phyloP scores from a whole-genome alignment of 2,888 invertebrate species.

The Koerneria pararmatus region DNA sequence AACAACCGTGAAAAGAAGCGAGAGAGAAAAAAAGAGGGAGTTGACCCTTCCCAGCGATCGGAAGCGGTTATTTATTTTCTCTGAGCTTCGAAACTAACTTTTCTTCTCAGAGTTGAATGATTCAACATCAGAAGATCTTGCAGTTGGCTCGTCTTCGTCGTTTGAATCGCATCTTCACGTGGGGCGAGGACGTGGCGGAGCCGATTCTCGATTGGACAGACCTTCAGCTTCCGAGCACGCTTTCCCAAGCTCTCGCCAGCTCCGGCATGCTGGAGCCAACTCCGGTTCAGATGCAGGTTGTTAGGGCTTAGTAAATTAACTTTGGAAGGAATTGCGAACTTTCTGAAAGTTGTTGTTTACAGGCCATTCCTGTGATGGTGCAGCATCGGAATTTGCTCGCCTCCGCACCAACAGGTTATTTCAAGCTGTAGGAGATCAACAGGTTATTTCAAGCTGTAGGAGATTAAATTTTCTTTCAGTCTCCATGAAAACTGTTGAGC shows the following conservation, averaged over 20 bases:
- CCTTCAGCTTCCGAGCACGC: conserved; percentile 13
- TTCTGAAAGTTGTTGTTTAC: neutral
- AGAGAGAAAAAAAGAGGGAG: too few relatives aligned
- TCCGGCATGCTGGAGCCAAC: conserved; percentile 72
- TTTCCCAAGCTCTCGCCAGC: conserved; percentile 64
- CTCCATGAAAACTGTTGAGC: neutral
- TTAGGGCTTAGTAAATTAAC: too few relatives aligned
- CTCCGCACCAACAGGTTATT: conserved; percentile 82
- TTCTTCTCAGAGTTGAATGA: too few relatives aligned
- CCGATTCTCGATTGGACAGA: conserved; percentile 49
- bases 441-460: too few relatives aligned
- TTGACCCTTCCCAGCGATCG: too few relatives aligned
- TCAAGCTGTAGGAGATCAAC: too few relatives aligned
- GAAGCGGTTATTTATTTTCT: too few relatives aligned
- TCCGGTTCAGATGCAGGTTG: conserved; percentile 79
- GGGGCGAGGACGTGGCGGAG: conserved; percentile 52
- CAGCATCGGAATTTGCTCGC: conserved; percentile 73
- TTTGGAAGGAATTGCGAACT: neutral
- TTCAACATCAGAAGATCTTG: conserved; percentile 8
- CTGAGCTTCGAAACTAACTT: too few relatives aligned
- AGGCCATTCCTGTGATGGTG: conserved; percentile 80
- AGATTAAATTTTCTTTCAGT: neutral
- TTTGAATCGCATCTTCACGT: conserved; percentile 50
- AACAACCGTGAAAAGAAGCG: too few relatives aligned
- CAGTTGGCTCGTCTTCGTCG: conserved; percentile 40